Evolutionary conservation across 37 sponge, comb jelly and placozoan species (phyloP), one percentile per base, ranked within the genome.

Genomic region (Axinella damicornis): DNA sequence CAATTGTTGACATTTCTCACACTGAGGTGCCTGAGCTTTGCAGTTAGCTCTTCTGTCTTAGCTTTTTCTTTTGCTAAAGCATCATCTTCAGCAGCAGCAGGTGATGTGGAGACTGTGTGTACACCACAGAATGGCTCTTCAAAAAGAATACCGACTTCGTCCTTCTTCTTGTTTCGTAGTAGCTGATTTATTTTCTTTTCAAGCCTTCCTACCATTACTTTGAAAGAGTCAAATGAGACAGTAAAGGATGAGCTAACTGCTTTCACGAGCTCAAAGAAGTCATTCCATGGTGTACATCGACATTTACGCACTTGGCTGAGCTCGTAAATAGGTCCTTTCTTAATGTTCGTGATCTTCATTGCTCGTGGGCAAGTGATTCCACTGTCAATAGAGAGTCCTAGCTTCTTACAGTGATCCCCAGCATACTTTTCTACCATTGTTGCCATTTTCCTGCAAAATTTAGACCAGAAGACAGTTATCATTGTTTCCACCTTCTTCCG

Each of bases 1-100:
- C 71, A 6, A 17, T 69, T 69, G 12, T 69, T 69, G 2, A 69
- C 71, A 13, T 69, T 69, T 69, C 71, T 25, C 11, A 69, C 34
- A 69, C 38, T 69, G 9, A 69, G 38, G 4, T 5, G 11, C 9
- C 12, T 2, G 4, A 69, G 38, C 12, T 69, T 69, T 16, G 34
- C 71, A 69, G 37, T 14, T 32, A 69, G 28, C 12, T 69, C 71
- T 12, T 46, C 46, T 46, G 9, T 9, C 9, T 46, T 46, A 46
- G 46, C 46, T 9, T 46, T 46, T 46, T 46, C 46, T 9, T 46
- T 46, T 4, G 46, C 4, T 12, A 46, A 9, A 46, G 46, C 46
- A 46, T 4, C 9, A 9, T 46, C 46, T 46, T 46, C 46, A 9
- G 46, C 9, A 46, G 46, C 6, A 9, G 46, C 9, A 46, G 46